These are phyloP conservation scores for Sarotherodon lohbergeri DNA, from an alignment of 2,113 vertebrate genomes.

Conservation along the genomic window DNA sequence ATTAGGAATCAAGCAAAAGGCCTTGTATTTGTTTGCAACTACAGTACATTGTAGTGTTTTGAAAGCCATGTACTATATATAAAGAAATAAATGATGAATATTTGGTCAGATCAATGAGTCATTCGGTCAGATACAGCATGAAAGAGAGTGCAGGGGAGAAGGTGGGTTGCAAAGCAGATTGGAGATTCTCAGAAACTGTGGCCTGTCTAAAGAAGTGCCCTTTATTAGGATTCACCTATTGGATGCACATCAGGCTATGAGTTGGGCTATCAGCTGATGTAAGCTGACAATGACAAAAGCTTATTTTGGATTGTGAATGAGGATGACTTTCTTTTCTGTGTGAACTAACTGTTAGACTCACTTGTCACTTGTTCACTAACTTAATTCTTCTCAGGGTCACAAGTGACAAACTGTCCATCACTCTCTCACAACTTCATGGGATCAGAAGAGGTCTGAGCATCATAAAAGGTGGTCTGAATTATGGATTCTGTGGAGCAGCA, in stretches of 20 bases:
- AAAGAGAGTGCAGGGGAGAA: neutral
- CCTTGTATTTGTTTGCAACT: neutral
- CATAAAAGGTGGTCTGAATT: slow-evolving; percentile 7
- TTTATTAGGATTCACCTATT: neutral
- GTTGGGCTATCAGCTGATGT: neutral
- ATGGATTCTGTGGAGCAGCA: neutral
- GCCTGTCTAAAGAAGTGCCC: neutral
- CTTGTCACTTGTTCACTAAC: neutral
- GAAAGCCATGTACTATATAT: neutral
- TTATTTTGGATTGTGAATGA: neutral
- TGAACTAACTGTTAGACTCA: neutral
- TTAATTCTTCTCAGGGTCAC: neutral
- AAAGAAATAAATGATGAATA: neutral
- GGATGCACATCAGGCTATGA: neutral
- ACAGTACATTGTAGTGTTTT: neutral
- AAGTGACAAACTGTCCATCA: neutral
- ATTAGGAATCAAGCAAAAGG: neutral
- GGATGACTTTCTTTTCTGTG: neutral
- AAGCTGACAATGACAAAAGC: neutral
- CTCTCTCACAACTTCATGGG: slow-evolving; percentile 10
- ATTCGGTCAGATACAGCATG: neutral
- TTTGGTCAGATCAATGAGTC: neutral
- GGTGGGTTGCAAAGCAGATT: neutral
- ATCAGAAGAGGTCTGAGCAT: slow-evolving; percentile 38
- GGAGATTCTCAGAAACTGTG: neutral